A percentile compares a stretch with the other conserved stretches of the same genome.
Evolutionary conservation across 2,888 invertebrate species (phyloP).

Genomic region (Deilephila porcellus): DNA sequence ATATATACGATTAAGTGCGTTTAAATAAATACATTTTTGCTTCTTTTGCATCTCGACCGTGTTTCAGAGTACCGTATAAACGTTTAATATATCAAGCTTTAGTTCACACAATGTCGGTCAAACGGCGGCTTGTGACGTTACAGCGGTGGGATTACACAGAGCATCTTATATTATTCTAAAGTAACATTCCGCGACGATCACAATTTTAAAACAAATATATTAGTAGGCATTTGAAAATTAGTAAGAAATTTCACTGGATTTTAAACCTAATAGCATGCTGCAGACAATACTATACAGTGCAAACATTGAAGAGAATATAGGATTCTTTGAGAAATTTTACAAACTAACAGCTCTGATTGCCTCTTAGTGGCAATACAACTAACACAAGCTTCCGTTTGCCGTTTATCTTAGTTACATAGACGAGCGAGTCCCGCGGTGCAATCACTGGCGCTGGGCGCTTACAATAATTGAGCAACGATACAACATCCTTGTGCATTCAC

Average conservation of each 20-base stretch:
- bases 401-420: conserved; percentile 42
- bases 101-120: conserved; percentile 6
- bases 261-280: neutral
- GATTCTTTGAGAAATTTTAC: neutral
- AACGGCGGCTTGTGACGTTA: conserved; percentile 6
- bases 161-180: neutral
- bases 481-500: conserved; percentile 9
- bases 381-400: conserved; percentile 40
- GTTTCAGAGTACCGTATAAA: neutral
- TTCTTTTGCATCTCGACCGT: conserved; percentile 15
- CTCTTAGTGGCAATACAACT: neutral
- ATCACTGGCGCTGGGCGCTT: conserved; percentile 15
- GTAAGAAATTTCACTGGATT: conserved; percentile 36
- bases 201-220: conserved; percentile 40
- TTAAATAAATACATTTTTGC: conserved; percentile 33
- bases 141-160: conserved; percentile 27
- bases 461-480: conserved; percentile 19
- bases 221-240: conserved; percentile 39
- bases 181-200: conserved; percentile 30
- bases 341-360: neutral
- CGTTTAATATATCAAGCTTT: conserved; percentile 3
- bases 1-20: conserved; percentile 32
- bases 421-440: conserved; percentile 36
- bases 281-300: neutral
- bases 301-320: neutral